Base-by-base conservation (phyloP, 2,113 vertebrate species). In the Columbina picui region DNA sequence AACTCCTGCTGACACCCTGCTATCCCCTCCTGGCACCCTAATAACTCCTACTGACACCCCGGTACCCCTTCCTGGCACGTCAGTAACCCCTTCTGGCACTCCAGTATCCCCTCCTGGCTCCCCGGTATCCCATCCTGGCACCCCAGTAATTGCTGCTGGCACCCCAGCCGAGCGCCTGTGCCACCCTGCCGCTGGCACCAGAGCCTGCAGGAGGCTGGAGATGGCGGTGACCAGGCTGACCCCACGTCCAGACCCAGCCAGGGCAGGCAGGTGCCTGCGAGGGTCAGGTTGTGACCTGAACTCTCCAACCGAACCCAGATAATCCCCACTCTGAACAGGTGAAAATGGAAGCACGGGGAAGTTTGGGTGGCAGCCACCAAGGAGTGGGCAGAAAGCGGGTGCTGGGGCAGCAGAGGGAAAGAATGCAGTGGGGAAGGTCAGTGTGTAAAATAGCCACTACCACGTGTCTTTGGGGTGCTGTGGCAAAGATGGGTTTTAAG, bases 201-300 rank as follows among this genome's bases (percentile, higher is more conserved):
- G 43, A 17, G 53, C 41, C 52, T 10, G 21, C 22, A 18, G 59
- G 61, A 26, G 27, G 39, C 49, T 18, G 41, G 39, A 29, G 25
- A 4, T 10, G 55, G 39, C 6, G 2, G 27, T 22, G 41, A 39
- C 25, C 34, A 8, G 25, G 36, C 61, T 25, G 32, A 7, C 30
- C 30, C 36, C 16, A 1, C 2, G 20, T 13, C 38, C 27, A 3
- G 36, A 23, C 34, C 20, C 56, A 3, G 47, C 39, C 32, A 6
- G 59, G 34, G 22, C 16, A 2, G 36, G 32, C 1, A 4, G 77
- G 53, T 2, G 3, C 57, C 75, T 8, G 19, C 12, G 8, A 30
- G 43, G 9, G 3, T 5, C 43, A 1, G n/a, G 73, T 60, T 9
- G 67, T 1, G 2, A 4, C 4, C 83, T 0, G 56, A 14, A 12